A percentile compares a stretch with the other conserved stretches of the same genome.
These are phyloP conservation scores for Pseudanteris insignis DNA, from an alignment of 2,888 invertebrate species.

Conservation along the genomic window DNA sequence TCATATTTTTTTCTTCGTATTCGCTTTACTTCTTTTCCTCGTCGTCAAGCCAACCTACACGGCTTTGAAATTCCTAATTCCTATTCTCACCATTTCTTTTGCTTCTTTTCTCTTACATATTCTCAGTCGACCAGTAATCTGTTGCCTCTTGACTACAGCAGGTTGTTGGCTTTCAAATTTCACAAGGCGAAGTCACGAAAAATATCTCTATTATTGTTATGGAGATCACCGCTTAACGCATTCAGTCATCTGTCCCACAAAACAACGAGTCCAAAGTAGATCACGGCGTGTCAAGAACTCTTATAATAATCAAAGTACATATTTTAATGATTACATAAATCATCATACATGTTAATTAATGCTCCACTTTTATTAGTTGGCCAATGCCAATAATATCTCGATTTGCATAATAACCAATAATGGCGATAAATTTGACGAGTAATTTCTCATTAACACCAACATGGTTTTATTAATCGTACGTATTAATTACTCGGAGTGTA, in stretches of 20 bases:
- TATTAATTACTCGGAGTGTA: conserved; percentile 24
- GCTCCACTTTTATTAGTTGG: too few relatives aligned
- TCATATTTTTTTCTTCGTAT: conserved; percentile 47
- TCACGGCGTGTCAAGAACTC: conserved; percentile 1
- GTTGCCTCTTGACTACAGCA: conserved; percentile 20
- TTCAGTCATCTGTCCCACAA: conserved; percentile 21
- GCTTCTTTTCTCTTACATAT: conserved; percentile 29
- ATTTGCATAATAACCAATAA: too few relatives aligned
- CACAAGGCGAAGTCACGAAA: conserved; percentile 48
- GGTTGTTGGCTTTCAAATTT: conserved; percentile 52
- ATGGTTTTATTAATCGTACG: conserved; percentile 12
- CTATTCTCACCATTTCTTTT: conserved; percentile 51
- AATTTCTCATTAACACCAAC: too few relatives aligned
- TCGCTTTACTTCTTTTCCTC: conserved; percentile 34
- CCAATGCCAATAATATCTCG: too few relatives aligned
- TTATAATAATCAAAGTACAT: too few relatives aligned
- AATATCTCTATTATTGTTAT: conserved; percentile 64
- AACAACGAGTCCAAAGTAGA: conserved; percentile 16
- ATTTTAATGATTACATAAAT: too few relatives aligned
- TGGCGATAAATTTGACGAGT: too few relatives aligned
- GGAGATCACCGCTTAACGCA: conserved; percentile 54
- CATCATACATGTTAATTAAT: too few relatives aligned
- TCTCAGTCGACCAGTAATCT: conserved; percentile 10
- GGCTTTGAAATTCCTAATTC: conserved; percentile 58
- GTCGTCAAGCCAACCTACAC: conserved; percentile 46